Percentiles rank a stretch among this genome's conserved stretches.
phyloP scores from a whole-genome alignment of 1,140 invertebrate genomes.

The Scaptomyza hsui region DNA sequence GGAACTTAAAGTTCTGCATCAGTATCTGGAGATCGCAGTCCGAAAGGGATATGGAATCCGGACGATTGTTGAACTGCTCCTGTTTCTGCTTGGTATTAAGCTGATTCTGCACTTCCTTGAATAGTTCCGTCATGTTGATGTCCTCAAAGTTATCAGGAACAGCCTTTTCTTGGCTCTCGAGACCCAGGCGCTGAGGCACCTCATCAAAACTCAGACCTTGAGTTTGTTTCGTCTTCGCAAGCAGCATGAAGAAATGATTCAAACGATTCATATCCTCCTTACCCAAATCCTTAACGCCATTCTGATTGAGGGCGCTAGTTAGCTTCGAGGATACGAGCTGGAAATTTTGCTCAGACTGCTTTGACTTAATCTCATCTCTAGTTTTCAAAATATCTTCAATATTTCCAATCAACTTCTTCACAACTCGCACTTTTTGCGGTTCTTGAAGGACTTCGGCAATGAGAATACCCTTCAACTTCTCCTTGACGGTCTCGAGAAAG shows the following conservation, averaged over 20 bases:
- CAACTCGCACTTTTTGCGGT: conserved; percentile 77
- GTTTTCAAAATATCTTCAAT: conserved; percentile 87
- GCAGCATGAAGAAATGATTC: conserved; percentile 90
- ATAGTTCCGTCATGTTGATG: conserved; percentile 54
- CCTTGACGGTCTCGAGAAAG: conserved; percentile 92
- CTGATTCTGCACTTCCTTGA: conserved; percentile 69
- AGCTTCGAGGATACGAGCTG: conserved; percentile 89
- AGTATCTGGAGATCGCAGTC: conserved; percentile 90
- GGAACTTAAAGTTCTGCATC: conserved; percentile 91
- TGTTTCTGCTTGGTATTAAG: conserved; percentile 35
- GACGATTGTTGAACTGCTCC: background rate
- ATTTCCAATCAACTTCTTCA: conserved; percentile 86
- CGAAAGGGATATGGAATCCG: conserved; percentile 87
- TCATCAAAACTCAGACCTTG: conserved; percentile 46
- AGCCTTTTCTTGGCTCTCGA: background rate
- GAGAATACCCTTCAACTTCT: conserved; percentile 92
- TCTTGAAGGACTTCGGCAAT: conserved; percentile 90
- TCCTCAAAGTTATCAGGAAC: conserved; percentile 13
- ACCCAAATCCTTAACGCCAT: conserved; percentile 91
- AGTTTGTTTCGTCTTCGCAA: conserved; percentile 76
- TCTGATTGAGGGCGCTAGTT: conserved; percentile 89
- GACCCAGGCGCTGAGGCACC: conserved; percentile 19
- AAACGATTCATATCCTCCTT: conserved; percentile 90
- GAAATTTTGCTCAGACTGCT: background rate
- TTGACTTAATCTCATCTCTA: conserved; percentile 36